A percentile compares a stretch with the other conserved stretches of the same genome.
Conservation (phyloP, 92 coral and sea anemone species). For the Metridium senile region DNA sequence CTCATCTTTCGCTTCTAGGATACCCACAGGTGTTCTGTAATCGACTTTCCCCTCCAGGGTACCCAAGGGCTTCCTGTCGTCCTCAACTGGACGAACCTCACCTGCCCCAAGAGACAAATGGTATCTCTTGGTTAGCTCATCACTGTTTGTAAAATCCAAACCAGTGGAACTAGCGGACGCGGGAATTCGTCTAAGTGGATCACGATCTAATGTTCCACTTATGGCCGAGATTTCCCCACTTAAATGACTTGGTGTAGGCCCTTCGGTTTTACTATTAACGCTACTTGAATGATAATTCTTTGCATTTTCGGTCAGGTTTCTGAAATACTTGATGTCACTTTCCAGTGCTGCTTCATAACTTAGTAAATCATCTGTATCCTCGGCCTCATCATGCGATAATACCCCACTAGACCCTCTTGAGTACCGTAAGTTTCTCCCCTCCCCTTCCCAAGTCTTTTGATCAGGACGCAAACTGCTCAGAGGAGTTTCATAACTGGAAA, state of each 20-base stretch:
- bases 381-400: conserved; percentile 50
- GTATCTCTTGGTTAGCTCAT: conserved; percentile 42
- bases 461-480: conserved; percentile 17
- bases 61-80: neutral
- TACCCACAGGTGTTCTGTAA: neutral
- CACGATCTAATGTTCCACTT: conserved; percentile 30
- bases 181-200: conserved; percentile 7
- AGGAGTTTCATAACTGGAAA: conserved; percentile 38
- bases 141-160: conserved; percentile 16
- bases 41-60: neutral
- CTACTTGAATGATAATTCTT: conserved; percentile 25
- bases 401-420: conserved; percentile 15
- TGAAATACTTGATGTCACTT: conserved; percentile 67
- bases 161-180: conserved; percentile 5
- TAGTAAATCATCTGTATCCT: conserved; percentile 83
- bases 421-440: conserved; percentile 1
- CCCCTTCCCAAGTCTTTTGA: conserved; percentile 1
- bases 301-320: conserved; percentile 28
- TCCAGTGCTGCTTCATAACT: conserved; percentile 79
- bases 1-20: neutral
- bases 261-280: conserved; percentile 21
- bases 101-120: conserved; percentile 70
- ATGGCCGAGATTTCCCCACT: conserved; percentile 28
- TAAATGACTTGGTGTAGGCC: neutral
- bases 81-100: conserved; percentile 47